phyloP scores from a whole-genome alignment of 1,140 invertebrate genomes.

The Hypsibius dujardini region DNA sequence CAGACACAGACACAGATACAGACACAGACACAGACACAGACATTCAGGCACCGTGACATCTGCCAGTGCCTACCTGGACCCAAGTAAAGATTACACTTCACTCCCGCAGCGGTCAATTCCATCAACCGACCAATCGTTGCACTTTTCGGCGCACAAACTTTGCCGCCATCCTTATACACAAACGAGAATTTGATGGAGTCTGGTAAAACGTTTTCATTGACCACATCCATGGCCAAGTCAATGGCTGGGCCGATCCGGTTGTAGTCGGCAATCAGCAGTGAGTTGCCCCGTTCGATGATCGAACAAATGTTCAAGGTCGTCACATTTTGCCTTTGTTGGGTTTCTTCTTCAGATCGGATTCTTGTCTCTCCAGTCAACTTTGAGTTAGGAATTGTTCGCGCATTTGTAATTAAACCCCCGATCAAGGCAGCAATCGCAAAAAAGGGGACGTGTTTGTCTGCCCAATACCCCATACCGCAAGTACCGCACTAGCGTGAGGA shows the following conservation, averaged over 20 bases:
- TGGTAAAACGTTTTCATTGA: not conserved
- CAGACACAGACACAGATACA: not conserved
- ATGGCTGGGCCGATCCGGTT: not conserved
- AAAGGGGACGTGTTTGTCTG: too few species aligned
- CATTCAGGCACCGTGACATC: not conserved
- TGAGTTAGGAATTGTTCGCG: too few species aligned
- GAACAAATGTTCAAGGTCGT: constrained; percentile 9
- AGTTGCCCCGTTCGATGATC: not conserved
- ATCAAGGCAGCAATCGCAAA: too few species aligned
- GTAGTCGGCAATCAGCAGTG: not conserved
- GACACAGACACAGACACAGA: not conserved
- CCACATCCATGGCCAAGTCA: not conserved
- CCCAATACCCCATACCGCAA: too few species aligned
- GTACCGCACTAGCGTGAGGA: too few species aligned
- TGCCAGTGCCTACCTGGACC: constrained; percentile 2
- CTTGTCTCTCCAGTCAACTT: too few species aligned
- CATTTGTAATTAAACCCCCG: too few species aligned
- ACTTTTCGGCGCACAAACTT: not conserved
- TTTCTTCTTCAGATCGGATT: too few species aligned
- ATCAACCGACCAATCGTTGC: not conserved
- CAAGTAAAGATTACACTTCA: not conserved
- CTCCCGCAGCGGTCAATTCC: not conserved
- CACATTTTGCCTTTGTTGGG: not conserved
- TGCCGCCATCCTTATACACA: constrained; percentile 7
- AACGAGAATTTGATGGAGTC: not conserved